These are phyloP conservation scores for Drosophila falleni DNA, from an alignment of 2,888 invertebrate species.

Conservation along the genomic window DNA sequence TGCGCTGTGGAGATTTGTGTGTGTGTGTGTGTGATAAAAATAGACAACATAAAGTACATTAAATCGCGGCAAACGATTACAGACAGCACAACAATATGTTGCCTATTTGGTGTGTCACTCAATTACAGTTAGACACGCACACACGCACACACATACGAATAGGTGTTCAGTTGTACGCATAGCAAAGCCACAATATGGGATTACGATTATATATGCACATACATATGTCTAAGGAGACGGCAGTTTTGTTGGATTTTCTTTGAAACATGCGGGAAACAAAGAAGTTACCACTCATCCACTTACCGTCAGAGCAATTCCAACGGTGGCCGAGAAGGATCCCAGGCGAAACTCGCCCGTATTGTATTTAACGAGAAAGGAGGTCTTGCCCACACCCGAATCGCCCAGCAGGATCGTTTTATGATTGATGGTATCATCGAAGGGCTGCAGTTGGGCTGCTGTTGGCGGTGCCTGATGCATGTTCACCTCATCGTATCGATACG, in stretches of 20 bases:
- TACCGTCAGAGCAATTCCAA: slow-evolving; percentile 97
- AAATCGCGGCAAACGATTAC: slow-evolving; percentile 35
- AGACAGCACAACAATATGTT: slow-evolving; percentile 60
- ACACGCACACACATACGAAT: slow-evolving; percentile 29
- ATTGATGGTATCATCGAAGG: slow-evolving; percentile 87
- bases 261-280: slow-evolving; percentile 16
- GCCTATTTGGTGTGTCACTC: slow-evolving; percentile 53
- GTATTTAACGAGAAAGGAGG: slow-evolving; percentile 96
- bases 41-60: slow-evolving; percentile 42
- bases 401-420: slow-evolving; percentile 96
- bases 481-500: slow-evolving; percentile 85
- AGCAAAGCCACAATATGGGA: slow-evolving; percentile 53
- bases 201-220: slow-evolving; percentile 41
- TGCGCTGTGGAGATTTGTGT: slow-evolving; percentile 53
- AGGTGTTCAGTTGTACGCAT: slow-evolving; percentile 23
- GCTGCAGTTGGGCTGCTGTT: slow-evolving; percentile 60
- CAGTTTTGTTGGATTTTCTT: slow-evolving; percentile 14
- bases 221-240: background rate
- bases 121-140: slow-evolving; percentile 55
- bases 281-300: slow-evolving; percentile 85
- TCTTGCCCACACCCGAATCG: slow-evolving; percentile 97
- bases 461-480: slow-evolving; percentile 75
- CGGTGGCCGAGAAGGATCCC: slow-evolving; percentile 96
- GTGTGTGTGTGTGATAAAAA: slow-evolving; percentile 48
- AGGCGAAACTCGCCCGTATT: slow-evolving; percentile 96